Base-by-base conservation (phyloP, 2,113 vertebrate species). In the Cyphotilapia sp. region DNA sequence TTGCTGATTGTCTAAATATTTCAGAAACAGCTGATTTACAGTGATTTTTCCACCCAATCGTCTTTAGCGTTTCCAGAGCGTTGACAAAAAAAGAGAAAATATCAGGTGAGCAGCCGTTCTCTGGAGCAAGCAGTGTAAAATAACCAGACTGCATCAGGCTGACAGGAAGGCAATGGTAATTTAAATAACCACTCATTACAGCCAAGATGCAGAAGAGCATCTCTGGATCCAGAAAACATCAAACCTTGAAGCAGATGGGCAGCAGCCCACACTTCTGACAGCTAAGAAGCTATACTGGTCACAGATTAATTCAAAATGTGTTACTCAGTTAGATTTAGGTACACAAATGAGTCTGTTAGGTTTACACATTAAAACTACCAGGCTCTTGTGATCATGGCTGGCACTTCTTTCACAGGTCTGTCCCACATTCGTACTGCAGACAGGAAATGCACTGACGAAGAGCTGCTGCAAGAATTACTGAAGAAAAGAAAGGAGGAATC, bases 21-120 rank as follows among this genome's bases (percentile, higher is more conserved):
- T 76, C 14, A 76, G 13, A 76, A 1, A 27, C 69, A 27, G 69
- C 69, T 45, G 38, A 45, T 45, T 42, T 45, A 45, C 69, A 17
- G 69, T 4, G 12, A 42, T 16, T 71, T 71, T 71, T 1, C 11
- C 66, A 71, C 0, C n/a, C 38, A 4, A 24, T 9, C 40, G 0
- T 45, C 69, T 74, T 27, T 74, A 7, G 13, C 0, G 2, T 45
- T 74, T 74, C 8, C 38, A 42, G 3, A 42, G 66, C 0, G 13
- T 42, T 42, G 5, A 42, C 2, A 42, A 71, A 71, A 42, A 71
- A 71, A 27, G 22, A 42, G 38, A 71, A 42, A 16, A 24, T 42
- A 71, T 42, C 66, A 40, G n/a, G 63, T 22, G 35, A 69, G 0
- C 63, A 14, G 63, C 4, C 0, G 38, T 71, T 74, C 1, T 27